Base-by-base conservation (phyloP, 2,888 invertebrate species). In the Sylvicola cinctus region DNA sequence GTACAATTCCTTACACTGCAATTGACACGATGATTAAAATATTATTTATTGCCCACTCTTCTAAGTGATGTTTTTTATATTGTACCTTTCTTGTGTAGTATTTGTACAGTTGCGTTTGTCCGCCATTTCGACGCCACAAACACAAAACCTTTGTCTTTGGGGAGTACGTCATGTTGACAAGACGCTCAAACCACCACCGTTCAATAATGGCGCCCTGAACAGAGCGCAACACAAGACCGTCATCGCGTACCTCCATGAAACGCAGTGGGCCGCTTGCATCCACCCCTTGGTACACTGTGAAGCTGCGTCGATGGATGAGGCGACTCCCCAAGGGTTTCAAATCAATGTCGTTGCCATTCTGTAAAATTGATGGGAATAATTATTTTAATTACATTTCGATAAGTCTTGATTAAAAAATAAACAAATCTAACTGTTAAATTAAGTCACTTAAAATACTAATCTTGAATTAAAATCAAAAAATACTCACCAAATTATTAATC, bases 131-230 rank as follows among this genome's bases (percentile, higher is more conserved):
- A 47, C 93, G 73, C 95, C 98, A 99, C 39, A 99, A 68, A 59
- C 96, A 98, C 41, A 99, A 65, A 8, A 96, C 81, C 60, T 87
- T 84, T 49, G 91, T 96, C 61, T 96, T 96, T 1, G 98, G 98
- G 45, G 95, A 93, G 58, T 91, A 99, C 0, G 98, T 96, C 93
- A 99, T 96, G 55, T 99, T 99, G 35, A 98, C 33, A 35, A 99
- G 65, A 35, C 95, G 68, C 55, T 99, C 98, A 60, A 87, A 99
- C 96, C 96, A 99, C 96, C 98, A 98, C 29, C 95, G 68, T 49
- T 88, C 87, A 29, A 84, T 73, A 58, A 88, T 87, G 1, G 84
- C 78, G 16, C 88, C 88, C 56, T 71, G 71, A 3, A 76, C 73
- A 0, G 84, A 80, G 39, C 87, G 65, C 42, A 88, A 60, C 8